Base-by-base conservation (phyloP, 2,797 vertebrate species). In the Choloepus didactylus region DNA sequence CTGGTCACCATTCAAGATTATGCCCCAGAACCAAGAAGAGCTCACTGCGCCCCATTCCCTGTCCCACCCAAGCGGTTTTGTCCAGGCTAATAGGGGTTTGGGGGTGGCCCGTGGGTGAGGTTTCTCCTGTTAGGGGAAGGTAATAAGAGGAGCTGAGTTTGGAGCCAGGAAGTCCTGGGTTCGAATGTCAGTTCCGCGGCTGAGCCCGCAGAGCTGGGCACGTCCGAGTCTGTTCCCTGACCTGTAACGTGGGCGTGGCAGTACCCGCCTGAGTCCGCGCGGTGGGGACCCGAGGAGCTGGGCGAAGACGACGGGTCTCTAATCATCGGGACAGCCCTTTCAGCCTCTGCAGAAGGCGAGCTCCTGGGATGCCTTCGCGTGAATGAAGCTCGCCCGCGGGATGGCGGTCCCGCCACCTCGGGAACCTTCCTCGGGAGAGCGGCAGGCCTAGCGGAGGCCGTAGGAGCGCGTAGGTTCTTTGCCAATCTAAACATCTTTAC, bases 241-340 rank as follows among this genome's bases (percentile, higher is more conserved):
- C 38, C 77, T 62, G 35, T 60, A 75, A 86, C 90, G 49, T 51
- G 87, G 82, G 62, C 46, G 8, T 5, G 56, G 10, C 14, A 16
- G 46, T 3, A 46, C 12, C 76, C 2, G 18, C 35, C 1, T 2
- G 9, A 62, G 25, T 27, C 29, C 21, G 46, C 7, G 73, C 29
- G 10, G 31, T 0, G 64, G 44, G 29, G 23, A 5, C n/a, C 83
- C 10, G 76, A 70, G 21, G 9, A 35, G 29, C 9, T 41, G 56
- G 8, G 49, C 56, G 27, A 25, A 70, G n/a, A 23, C 51, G 9
- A 1, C 8, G 25, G 59, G 49, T 69, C 11, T 72, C 38, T 11
- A 1, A 6, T 12, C 12, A 19, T 10, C 18, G 8, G 31, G 41
- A 18, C 46, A 23, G 8, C 1, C 12, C 4, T 1, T 41, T 6